Base-by-base conservation (phyloP, 2,797 vertebrate genomes). In the Dipus sagitta region DNA sequence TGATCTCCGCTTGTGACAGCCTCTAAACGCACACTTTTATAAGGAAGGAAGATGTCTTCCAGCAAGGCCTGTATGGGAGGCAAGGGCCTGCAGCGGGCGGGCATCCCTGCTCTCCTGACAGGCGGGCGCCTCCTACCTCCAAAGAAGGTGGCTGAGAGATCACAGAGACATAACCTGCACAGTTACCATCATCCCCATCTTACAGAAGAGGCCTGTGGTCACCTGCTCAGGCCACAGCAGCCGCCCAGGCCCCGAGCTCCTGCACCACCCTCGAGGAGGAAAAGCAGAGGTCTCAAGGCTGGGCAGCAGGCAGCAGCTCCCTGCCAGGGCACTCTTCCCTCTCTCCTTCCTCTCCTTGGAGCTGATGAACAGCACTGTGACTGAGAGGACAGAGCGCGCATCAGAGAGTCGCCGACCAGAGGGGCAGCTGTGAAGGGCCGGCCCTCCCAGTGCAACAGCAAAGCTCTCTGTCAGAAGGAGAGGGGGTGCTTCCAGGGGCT, bases 381-480 rank as follows among this genome's bases (percentile, higher is more conserved):
- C 34, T 7, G 42, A 38, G 42, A 38, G 28, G 18, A 34, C 21
- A 7, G 34, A 15, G 7, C 13, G 28, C 28, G 47, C 28, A 76
- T 42, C 54, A 74, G 34, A 17, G 5, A 24, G 32, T 17, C 28
- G 32, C 32, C 28, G 24, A 30, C 68, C 28, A 6, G 17, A 60
- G 32, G 26, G 20, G 60, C 20, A 47, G 47, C n/a, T 18, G 17
- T 11, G 47, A 14, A 84, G 14, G 10, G 34, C n/a, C 2, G 38
- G 71, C 26, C 32, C 38, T 80, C 13, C 32, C 9, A 13, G 70
- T 12, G 4, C 47, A 74, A 52, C 42, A 34, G 42, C 78, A 28
- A 42, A 15, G 30, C 23, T 32, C 26, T 15, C 60, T 1, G 4
- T 28, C 2, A 11, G 28, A 26, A 0, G 0, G 4, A 17, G 26